Conservation (phyloP, 2,797 vertebrate genomes). For the Euphonia xanthogaster region DNA sequence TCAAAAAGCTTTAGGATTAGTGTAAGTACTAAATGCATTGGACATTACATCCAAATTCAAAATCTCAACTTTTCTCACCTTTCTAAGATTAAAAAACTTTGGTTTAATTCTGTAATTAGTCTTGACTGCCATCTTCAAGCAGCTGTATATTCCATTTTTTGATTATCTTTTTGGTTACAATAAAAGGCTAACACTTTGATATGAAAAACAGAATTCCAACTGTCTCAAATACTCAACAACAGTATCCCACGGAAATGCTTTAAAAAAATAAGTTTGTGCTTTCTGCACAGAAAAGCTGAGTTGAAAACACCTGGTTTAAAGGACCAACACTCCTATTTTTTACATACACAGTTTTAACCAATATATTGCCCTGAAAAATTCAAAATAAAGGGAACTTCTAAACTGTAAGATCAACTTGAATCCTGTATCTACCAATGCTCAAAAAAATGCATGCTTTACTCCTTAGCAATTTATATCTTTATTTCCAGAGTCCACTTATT, state of each 20-base stretch:
- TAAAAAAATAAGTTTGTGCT: neutral
- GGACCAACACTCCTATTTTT: neutral
- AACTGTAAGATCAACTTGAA: neutral
- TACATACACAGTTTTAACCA: neutral
- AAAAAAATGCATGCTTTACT: neutral
- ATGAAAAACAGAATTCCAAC: neutral
- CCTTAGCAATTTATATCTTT: neutral
- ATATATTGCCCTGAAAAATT: neutral
- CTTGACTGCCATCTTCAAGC: neutral
- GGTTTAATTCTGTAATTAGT: neutral
- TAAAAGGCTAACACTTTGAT: neutral
- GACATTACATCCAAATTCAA: neutral
- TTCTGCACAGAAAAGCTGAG: neutral
- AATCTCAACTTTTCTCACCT: neutral
- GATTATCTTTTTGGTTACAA: neutral
- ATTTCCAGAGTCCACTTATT: neutral
- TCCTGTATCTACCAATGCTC: neutral
- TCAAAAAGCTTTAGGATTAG: neutral
- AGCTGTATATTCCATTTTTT: neutral
- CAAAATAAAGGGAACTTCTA: neutral
- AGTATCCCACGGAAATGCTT: neutral
- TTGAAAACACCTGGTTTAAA: neutral
- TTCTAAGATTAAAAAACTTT: neutral
- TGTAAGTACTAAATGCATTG: neutral
- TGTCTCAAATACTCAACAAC: neutral